Conservation (phyloP, 2,113 vertebrate genomes). For the Esox niger region DNA sequence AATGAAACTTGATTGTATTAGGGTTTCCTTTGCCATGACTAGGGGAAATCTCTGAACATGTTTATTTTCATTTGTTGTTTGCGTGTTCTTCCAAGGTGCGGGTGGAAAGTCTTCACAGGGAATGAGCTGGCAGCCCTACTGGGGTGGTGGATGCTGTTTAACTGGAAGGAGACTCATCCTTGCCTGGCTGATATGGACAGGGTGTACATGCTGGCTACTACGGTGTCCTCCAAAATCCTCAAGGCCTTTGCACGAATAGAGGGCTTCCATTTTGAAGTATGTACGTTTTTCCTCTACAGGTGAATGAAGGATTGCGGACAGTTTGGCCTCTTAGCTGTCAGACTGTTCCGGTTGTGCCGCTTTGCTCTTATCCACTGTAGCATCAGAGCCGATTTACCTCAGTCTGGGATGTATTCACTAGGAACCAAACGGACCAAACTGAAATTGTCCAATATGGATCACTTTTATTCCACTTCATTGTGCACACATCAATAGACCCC, state of each 20-base stretch:
- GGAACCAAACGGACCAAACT: no score
- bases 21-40: no score
- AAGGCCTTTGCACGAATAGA: constrained; percentile 82
- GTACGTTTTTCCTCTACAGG: constrained; percentile 1
- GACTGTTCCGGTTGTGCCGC: neutral
- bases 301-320: neutral
- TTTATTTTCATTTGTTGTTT: neutral
- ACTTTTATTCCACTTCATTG: no score
- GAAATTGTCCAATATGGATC: no score
- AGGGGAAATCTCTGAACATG: no score
- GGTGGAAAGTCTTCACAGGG: constrained; percentile 92
- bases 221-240: constrained; percentile 91
- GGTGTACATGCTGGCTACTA: constrained; percentile 90
- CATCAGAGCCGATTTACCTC: no score
- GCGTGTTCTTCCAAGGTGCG: constrained; percentile 61
- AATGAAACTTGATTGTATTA: no score
- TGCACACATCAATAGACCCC: neutral
- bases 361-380: neutral
- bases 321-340: no score
- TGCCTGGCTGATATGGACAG: constrained; percentile 65
- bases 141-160: constrained; percentile 94
- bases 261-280: constrained; percentile 91
- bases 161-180: constrained; percentile 77
- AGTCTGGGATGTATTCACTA: no score
- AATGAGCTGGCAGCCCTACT: constrained; percentile 91